Percentiles rank a stretch among this genome's conserved stretches.
phyloP scores from a whole-genome alignment of 2,797 vertebrate species.

The Semotilus atromaculatus region DNA sequence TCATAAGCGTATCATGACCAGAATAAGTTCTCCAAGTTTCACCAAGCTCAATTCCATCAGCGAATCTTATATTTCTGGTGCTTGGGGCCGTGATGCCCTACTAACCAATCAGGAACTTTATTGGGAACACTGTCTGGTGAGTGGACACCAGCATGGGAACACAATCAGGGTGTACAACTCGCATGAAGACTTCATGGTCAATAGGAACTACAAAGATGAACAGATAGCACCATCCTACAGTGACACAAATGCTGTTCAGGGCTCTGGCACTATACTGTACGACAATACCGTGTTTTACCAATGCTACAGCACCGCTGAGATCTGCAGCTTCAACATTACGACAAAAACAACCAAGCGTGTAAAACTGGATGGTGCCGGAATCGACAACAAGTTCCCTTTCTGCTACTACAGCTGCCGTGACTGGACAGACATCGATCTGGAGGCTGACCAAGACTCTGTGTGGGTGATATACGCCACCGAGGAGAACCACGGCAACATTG shows the following conservation, averaged over 20 bases:
- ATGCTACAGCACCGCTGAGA: conserved; percentile 68
- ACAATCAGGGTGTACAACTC: conserved; percentile 64
- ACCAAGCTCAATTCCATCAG: conserved; percentile 70
- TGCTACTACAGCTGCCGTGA: conserved; percentile 75
- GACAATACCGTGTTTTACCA: conserved; percentile 73
- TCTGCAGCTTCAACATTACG: conserved; percentile 74
- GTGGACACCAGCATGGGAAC: conserved; percentile 65
- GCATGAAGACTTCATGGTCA: conserved; percentile 72
- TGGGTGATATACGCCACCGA: conserved; percentile 76
- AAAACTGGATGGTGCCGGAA: conserved; percentile 65
- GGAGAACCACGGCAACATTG: conserved; percentile 76
- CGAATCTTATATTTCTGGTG: conserved; percentile 68
- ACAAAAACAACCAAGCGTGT: conserved; percentile 58
- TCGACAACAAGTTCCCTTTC: conserved; percentile 77
- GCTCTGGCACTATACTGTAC: conserved; percentile 71
- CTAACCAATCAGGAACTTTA: conserved; percentile 51
- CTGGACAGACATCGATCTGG: conserved; percentile 75
- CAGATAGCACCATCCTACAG: conserved; percentile 57
- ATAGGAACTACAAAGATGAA: conserved; percentile 63
- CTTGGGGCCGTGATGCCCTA: conserved; percentile 74
- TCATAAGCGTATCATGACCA: conserved; percentile 66
- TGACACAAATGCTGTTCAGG: conserved; percentile 67
- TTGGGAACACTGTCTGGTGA: conserved; percentile 73
- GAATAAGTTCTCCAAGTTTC: conserved; percentile 67
- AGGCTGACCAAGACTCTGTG: conserved; percentile 72